A percentile compares a stretch with the other conserved stretches of the same genome.
phyloP scores from a whole-genome alignment of 2,888 invertebrate species.

The Drosophila macrospina region DNA sequence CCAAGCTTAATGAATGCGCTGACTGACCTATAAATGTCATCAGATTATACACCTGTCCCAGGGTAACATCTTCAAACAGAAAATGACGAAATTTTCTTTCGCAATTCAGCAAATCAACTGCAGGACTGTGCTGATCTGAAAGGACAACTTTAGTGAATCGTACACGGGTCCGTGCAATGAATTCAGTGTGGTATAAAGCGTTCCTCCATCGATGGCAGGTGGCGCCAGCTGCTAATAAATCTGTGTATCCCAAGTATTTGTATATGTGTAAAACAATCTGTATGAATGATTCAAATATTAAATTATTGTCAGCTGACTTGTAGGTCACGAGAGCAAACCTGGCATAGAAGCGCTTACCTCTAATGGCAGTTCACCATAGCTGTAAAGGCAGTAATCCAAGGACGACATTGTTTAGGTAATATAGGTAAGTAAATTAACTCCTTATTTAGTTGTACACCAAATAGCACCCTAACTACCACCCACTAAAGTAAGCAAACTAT shows the following conservation, averaged over 20 bases:
- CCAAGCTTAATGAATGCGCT: conserved; percentile 87
- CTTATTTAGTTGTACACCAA: conserved; percentile 15
- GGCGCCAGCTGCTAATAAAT: conserved; percentile 88
- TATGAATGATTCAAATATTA: conserved; percentile 35
- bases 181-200: conserved; percentile 88
- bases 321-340: conserved; percentile 50
- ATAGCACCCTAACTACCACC: conserved; percentile 17
- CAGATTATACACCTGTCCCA: conserved; percentile 85
- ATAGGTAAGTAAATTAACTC: not conserved
- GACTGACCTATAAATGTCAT: conserved; percentile 88
- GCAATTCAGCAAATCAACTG: conserved; percentile 73
- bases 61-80: conserved; percentile 81
- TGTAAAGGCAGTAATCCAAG: conserved; percentile 50
- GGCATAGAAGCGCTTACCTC: conserved; percentile 74
- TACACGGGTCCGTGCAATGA: conserved; percentile 80
- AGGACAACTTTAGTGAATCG: conserved; percentile 82
- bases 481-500: conserved; percentile 30
- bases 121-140: conserved; percentile 81
- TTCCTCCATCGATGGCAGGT: conserved; percentile 89
- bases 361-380: conserved; percentile 83
- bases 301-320: conserved; percentile 66
- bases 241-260: conserved; percentile 88
- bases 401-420: conserved; percentile 48
- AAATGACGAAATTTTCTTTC: conserved; percentile 79
- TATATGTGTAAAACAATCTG: conserved; percentile 89